Evolutionary conservation across 2,888 invertebrate species (phyloP), one percentile per base, ranked within the genome.

Genomic region (Cheilosia pagana): DNA sequence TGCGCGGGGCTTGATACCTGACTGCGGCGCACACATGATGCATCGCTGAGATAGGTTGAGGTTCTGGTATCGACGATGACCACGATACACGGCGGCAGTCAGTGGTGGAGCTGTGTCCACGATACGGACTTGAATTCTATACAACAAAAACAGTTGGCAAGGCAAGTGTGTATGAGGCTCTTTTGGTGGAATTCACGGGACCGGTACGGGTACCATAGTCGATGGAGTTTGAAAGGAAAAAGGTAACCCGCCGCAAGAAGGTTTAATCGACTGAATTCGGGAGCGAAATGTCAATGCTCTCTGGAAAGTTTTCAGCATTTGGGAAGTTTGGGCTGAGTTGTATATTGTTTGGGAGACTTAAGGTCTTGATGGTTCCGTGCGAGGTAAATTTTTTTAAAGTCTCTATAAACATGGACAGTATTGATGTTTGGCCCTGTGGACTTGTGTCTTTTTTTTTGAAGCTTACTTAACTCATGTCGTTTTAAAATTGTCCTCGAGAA

Each of bases 201-300:
- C 43, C 43, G 53, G 53, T 21, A 50, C 28, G 41, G 41, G 3
- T 23, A 35, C 53, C 43, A 31, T 25, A 25, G 78, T 39, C 16
- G 25, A 4, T 31, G 50, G 67, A 57, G 14, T 57, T 59, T 45
- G n/a, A 48, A 28, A n/a, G 14, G 16, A 50, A 71, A 52, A 60
- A 62, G 62, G 60, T 71, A 43, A 52, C 52, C 41, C 45, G 39
- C 25, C 43, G 31, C 70, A 62, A 52, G 63, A 77, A 77, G 71
- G 71, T 71, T 77, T 82, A 82, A 76, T 77, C 77, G 65, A 65
- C 63, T 65, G 45, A 70, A 45, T 71, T 82, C 52, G 77, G 48
- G 41, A 77, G 70, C 59, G 16, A 71, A 71, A 82, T 82, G 81
- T 82, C 76, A 82, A 77, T 77, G 81, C 57, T 59, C 81, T 76